These are phyloP conservation scores for Cabera pusaria DNA, from an alignment of 2,888 invertebrate species.

Conservation along the genomic window DNA sequence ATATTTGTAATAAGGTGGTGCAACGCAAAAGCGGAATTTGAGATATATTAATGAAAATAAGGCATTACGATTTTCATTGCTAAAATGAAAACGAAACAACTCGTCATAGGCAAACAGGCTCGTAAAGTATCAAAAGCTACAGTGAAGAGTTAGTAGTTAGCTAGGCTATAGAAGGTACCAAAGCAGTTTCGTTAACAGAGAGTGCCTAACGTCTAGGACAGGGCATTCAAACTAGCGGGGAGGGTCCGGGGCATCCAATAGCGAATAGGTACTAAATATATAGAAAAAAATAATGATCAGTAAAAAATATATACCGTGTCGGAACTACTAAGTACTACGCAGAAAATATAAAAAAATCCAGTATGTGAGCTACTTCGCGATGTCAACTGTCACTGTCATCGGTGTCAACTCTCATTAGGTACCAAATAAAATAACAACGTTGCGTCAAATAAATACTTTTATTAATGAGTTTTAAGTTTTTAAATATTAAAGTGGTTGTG, in stretches of 20 bases:
- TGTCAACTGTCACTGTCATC: slow-evolving; percentile 22
- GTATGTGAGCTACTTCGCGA: slow-evolving; percentile 78
- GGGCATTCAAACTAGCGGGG: slow-evolving; percentile 80
- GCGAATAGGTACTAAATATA: slow-evolving; percentile 70
- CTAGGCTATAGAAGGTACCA: slow-evolving; percentile 30
- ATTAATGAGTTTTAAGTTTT: slow-evolving; percentile 64
- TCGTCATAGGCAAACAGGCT: slow-evolving; percentile 16
- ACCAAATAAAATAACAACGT: slow-evolving; percentile 71
- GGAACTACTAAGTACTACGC: slow-evolving; percentile 72
- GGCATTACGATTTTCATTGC: slow-evolving; percentile 2
- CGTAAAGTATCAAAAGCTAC: slow-evolving; percentile 23
- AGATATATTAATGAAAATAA: too few relatives aligned
- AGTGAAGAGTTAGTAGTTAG: slow-evolving; percentile 39
- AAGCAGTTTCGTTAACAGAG: slow-evolving; percentile 66
- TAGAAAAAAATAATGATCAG: slow-evolving; percentile 48
- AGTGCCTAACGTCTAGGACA: slow-evolving; percentile 64
- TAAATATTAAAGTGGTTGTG: slow-evolving; percentile 65
- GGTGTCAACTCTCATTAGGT: slow-evolving; percentile 37
- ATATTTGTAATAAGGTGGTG: too few relatives aligned
- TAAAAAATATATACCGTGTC: slow-evolving; percentile 63
- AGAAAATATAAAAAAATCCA: slow-evolving; percentile 55
- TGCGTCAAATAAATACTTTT: slow-evolving; percentile 76
- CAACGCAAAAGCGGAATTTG: too few relatives aligned
- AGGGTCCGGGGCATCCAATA: slow-evolving; percentile 77
- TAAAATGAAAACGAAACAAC: slow-evolving; percentile 6